These are phyloP conservation scores for Microctonus aethiopoides DNA, from an alignment of 2,888 invertebrate species.

Conservation along the genomic window DNA sequence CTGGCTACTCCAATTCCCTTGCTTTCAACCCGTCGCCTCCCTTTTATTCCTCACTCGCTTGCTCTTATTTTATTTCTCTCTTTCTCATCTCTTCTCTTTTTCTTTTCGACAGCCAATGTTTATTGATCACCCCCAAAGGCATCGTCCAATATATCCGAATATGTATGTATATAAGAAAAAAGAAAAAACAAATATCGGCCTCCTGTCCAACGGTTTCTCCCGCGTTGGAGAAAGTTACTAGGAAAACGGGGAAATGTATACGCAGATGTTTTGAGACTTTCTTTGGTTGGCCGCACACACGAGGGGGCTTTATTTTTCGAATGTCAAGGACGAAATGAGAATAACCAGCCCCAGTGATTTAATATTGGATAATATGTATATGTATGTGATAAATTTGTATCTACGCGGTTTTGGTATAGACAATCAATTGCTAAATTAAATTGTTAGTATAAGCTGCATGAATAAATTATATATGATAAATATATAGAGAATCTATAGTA, in stretches of 20 bases:
- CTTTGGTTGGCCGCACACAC: neutral
- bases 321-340: neutral
- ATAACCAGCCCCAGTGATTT: neutral
- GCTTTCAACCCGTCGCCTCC: constrained; percentile 40
- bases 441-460: neutral
- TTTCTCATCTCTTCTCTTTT: constrained; percentile 43
- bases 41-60: constrained; percentile 40
- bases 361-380: neutral
- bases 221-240: constrained; percentile 14
- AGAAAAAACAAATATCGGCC: constrained; percentile 35
- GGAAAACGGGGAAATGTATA: neutral
- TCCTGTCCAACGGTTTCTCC: constrained; percentile 46
- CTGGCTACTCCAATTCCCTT: constrained; percentile 36
- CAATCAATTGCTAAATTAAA: neutral
- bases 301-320: neutral
- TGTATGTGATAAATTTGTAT: neutral
- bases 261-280: neutral
- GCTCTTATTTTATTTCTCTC: neutral
- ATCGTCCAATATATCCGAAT: constrained; percentile 49
- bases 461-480: neutral
- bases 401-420: neutral
- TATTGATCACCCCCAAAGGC: constrained; percentile 66
- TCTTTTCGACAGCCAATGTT: constrained; percentile 65
- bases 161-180: constrained; percentile 35
- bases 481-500: neutral